These are phyloP conservation scores for Aphelenchoides besseyi DNA, from an alignment of 1,140 invertebrate genomes.

Conservation along the genomic window DNA sequence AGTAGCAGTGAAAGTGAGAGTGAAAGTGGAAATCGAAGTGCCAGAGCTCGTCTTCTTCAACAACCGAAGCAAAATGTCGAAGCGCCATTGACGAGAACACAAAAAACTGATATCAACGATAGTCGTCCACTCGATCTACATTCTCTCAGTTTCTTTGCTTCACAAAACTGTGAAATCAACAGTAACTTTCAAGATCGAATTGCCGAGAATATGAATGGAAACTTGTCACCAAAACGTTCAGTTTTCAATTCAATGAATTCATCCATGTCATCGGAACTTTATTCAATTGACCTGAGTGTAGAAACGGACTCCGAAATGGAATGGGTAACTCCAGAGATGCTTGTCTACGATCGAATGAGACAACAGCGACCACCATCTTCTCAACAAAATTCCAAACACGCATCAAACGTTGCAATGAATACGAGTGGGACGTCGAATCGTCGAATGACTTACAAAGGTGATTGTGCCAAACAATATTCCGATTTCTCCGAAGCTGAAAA, in stretches of 20 bases:
- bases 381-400: background rate
- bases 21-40: constrained; percentile 1
- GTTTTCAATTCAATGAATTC: constrained; percentile 57
- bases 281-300: constrained; percentile 57
- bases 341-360: constrained; percentile 34
- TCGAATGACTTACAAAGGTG: constrained; percentile 28
- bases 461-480: constrained; percentile 38
- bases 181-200: background rate
- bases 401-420: background rate
- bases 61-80: constrained; percentile 3
- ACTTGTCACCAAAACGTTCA: constrained; percentile 5
- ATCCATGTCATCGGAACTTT: constrained; percentile 59
- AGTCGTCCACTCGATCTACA: constrained; percentile 15
- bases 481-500: constrained; percentile 44
- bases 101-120: background rate
- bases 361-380: constrained; percentile 23
- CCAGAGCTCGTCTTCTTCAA: background rate
- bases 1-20: constrained; percentile 6
- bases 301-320: constrained; percentile 60
- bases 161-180: constrained; percentile 4
- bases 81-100: constrained; percentile 5
- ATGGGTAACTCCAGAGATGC: constrained; percentile 60
- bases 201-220: constrained; percentile 22
- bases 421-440: background rate
- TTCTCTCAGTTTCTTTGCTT: constrained; percentile 25